These are phyloP conservation scores for Zoanthus sansibaricus DNA, from an alignment of 92 coral and sea anemone species.

Conservation along the genomic window DNA sequence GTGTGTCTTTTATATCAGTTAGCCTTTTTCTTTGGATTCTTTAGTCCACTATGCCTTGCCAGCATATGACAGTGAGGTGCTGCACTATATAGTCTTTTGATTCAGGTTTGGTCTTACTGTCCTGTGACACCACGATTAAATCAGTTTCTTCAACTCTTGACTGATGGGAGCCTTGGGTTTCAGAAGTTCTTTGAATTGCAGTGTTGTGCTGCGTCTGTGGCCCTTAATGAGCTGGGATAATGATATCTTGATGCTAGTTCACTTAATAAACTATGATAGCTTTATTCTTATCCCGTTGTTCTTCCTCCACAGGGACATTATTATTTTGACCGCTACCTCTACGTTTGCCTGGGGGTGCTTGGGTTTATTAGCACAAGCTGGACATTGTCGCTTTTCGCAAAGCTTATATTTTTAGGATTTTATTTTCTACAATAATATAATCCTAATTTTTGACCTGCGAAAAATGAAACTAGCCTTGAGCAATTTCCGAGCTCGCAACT, in stretches of 20 bases:
- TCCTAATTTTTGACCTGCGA: neutral
- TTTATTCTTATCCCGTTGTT: neutral
- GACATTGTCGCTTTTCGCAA: constrained; percentile 31
- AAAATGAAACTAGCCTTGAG: neutral
- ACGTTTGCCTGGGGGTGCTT: constrained; percentile 28
- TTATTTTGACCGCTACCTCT: constrained; percentile 53
- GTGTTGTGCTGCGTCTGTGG: constrained; percentile 53
- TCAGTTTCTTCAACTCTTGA: constrained; percentile 35
- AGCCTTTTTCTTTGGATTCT: constrained; percentile 37
- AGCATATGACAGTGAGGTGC: neutral
- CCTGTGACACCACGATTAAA: constrained; percentile 23
- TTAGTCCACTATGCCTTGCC: constrained; percentile 19
- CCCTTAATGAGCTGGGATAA: constrained; percentile 64
- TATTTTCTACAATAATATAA: neutral
- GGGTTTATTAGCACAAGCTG: constrained; percentile 41
- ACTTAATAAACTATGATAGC: constrained; percentile 22
- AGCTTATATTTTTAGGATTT: neutral
- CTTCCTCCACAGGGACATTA: constrained; percentile 25
- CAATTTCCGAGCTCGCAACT: neutral
- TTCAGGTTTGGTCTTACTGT: constrained; percentile 25
- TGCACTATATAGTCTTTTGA: neutral
- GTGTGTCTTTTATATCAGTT: neutral
- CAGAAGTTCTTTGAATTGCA: constrained; percentile 38
- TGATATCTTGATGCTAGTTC: constrained; percentile 58
- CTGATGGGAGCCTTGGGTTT: constrained; percentile 48